phyloP scores from a whole-genome alignment of 2,113 vertebrate species.

The Burhinus oedicnemus region DNA sequence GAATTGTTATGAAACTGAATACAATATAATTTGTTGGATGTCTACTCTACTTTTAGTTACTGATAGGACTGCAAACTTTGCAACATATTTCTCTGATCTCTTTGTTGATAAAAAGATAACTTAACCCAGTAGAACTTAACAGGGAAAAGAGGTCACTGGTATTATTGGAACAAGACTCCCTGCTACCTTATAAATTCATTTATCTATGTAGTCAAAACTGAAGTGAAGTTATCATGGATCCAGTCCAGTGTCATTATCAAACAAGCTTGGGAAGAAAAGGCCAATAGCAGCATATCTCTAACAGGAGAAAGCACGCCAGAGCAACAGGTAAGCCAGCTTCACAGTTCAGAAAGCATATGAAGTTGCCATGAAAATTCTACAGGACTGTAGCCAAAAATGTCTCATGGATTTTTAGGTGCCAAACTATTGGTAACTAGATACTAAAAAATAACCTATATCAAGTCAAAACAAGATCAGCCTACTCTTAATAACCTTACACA shows the following conservation, averaged over 20 bases:
- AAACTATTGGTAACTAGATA: background rate
- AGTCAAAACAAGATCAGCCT: background rate
- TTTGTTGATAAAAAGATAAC: background rate
- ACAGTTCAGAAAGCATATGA: background rate
- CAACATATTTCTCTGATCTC: background rate
- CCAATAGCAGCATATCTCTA: background rate
- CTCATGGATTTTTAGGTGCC: background rate
- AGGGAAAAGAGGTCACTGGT: background rate
- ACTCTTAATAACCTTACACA: background rate
- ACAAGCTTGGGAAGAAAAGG: background rate
- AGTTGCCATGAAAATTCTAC: background rate
- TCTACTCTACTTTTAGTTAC: background rate
- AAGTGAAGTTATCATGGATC: background rate
- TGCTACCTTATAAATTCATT: background rate
- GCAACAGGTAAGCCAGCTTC: background rate
- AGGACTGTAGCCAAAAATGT: background rate
- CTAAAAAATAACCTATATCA: background rate
- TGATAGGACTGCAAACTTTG: background rate
- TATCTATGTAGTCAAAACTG: background rate
- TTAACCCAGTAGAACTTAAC: background rate
- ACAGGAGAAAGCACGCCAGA: background rate
- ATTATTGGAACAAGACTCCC: background rate
- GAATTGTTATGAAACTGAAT: background rate
- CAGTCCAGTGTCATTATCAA: background rate
- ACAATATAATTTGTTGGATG: background rate